Evolutionary conservation across 2,797 vertebrate genomes (phyloP).

Genomic region (Enteromius viviparus): DNA sequence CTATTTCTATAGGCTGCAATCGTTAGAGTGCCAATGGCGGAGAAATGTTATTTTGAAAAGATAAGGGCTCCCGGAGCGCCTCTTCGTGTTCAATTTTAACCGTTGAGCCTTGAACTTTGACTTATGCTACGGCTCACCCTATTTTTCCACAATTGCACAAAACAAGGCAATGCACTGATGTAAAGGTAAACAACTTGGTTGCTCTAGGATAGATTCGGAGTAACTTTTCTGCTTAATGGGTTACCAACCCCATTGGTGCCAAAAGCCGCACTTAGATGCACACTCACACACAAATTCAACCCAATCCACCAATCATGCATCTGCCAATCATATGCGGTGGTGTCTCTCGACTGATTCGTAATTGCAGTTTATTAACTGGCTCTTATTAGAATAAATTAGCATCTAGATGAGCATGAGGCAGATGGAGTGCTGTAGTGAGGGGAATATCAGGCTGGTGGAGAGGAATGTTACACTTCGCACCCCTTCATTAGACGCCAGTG

Average conservation of each 20-base stretch:
- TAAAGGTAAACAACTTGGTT: background rate
- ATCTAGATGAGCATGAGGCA: conserved; percentile 83
- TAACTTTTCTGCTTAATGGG: conserved; percentile 25
- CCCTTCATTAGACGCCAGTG: conserved; percentile 29
- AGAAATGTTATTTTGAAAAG: conserved; percentile 58
- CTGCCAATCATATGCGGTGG: conserved; percentile 70
- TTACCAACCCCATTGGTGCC: background rate
- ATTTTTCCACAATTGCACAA: background rate
- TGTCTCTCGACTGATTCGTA: conserved; percentile 79
- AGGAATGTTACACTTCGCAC: conserved; percentile 54
- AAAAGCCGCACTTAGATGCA: conserved; percentile 6
- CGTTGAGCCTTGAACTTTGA: conserved; percentile 55
- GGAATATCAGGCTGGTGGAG: conserved; percentile 64
- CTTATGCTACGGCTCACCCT: background rate
- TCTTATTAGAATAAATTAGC: conserved; percentile 90
- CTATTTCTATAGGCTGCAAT: conserved; percentile 66
- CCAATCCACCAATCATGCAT: conserved; percentile 38
- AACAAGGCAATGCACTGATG: conserved; percentile 8
- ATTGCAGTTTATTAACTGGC: conserved; percentile 88
- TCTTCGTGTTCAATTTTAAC: conserved; percentile 61
- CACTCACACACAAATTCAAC: conserved; percentile 12
- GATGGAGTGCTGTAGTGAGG: conserved; percentile 78
- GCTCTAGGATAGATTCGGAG: background rate
- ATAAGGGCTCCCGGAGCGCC: conserved; percentile 56
- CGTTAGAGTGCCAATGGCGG: conserved; percentile 58